Base-by-base conservation (phyloP, 2,797 vertebrate species). In the Hippopotamyrus pictus region DNA sequence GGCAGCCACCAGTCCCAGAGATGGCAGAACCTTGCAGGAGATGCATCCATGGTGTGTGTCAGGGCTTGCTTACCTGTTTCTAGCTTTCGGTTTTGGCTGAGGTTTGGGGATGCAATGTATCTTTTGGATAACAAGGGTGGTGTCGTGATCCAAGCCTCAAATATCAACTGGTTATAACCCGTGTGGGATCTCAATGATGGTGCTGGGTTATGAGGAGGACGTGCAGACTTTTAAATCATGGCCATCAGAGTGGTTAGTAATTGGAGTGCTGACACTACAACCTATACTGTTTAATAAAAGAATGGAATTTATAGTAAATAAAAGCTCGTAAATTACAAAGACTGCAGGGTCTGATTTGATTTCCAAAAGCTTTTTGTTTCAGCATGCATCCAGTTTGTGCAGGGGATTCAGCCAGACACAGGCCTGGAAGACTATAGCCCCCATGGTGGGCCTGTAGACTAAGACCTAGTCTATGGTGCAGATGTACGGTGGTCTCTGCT, bases 401-500 rank as follows among this genome's bases (percentile, higher is more conserved):
- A 50, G 46, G 5, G 50, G 22, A 53, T 4, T 14, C 22, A 7
- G 50, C 83, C 9, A 25, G 37, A 83, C 5, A 11, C 41, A 48
- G 12, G 9, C 82, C 14, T 73, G 65, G 17, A 48, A 50, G 19
- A 84, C 29, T 11, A 25, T 50, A 48, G 3, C n/a, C 8, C 25
- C 59, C 22, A 22, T 25, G 83, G n/a, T 14, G 11, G 25, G 4
- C 22, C 48, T 29, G 46, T 50, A 53, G 11, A 25, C 12, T 33
- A 85, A 53, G 50, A 50, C 48, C 6, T 50, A 50, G 79, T n/a
- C 29, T 29, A 29, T 76, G 41, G 48, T n/a, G 25, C 11, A 83
- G 91, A 86, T 85, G 89, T 85, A 59, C 73, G 91, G 90, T 89
- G 89, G 93, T 94, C 91, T 93, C 91, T 91, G 92, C 94, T 79